Percentiles rank a stretch among this genome's conserved stretches.
Evolutionary conservation across 2,113 vertebrate genomes (phyloP).

Genomic region (Falcunculus frontatus): DNA sequence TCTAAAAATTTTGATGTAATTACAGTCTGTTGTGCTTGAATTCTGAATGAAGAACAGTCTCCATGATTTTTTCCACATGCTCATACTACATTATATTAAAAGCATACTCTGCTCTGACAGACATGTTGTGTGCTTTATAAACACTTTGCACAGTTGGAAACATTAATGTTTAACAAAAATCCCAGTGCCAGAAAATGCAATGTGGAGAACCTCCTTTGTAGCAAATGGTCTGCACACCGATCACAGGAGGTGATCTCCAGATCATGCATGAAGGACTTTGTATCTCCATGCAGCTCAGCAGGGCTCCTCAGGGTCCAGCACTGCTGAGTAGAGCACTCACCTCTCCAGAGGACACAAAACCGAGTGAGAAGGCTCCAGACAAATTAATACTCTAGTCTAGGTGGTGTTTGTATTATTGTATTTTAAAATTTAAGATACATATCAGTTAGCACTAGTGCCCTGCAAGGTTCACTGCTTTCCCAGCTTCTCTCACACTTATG

Average conservation of each 20-base stretch:
- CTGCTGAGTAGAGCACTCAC: background rate
- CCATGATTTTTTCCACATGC: slow-evolving; percentile 53
- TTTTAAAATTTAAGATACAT: background rate
- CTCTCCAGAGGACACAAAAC: background rate
- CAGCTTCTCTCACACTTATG: background rate
- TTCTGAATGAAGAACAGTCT: slow-evolving; percentile 45
- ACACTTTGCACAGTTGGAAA: slow-evolving; percentile 47
- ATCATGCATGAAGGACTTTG: background rate
- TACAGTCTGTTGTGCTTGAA: slow-evolving; percentile 23
- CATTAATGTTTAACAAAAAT: slow-evolving; percentile 16
- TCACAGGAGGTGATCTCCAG: background rate
- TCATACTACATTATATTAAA: background rate
- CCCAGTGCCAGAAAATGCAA: background rate
- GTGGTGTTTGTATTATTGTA: background rate
- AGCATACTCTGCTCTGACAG: slow-evolving; percentile 33
- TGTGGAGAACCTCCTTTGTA: background rate
- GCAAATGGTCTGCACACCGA: background rate
- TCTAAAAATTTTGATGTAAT: slow-evolving; percentile 60
- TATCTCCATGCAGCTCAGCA: background rate
- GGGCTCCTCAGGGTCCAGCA: background rate
- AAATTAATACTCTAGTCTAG: background rate
- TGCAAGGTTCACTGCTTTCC: background rate
- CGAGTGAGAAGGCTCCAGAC: background rate
- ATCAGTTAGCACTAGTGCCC: background rate
- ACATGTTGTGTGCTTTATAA: slow-evolving; percentile 38